Conservation (phyloP, 2,888 invertebrate species). For the Lycophotia porphyrea region DNA sequence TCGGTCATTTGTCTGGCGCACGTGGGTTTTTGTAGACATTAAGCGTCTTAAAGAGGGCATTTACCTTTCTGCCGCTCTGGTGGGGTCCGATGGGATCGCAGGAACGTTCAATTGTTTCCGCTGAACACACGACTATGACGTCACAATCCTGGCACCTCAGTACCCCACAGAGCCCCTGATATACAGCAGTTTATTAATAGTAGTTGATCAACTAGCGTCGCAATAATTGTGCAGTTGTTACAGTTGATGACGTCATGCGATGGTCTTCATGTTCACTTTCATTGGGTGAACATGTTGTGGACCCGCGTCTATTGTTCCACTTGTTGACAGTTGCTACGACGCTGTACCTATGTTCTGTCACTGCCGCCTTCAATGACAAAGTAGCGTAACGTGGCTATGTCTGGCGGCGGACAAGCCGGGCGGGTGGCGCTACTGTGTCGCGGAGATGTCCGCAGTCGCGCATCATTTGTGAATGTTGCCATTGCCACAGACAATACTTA, state of each 20-base stretch:
- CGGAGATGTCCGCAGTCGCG: not conserved
- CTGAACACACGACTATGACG: conserved; percentile 11
- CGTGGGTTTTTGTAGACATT: conserved; percentile 84
- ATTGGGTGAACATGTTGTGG: not conserved
- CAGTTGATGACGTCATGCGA: not conserved
- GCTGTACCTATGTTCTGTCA: not conserved
- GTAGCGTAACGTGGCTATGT: not conserved
- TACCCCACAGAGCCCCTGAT: not conserved
- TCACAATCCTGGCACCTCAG: not conserved
- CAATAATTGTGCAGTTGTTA: not conserved
- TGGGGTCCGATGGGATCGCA: conserved; percentile 6
- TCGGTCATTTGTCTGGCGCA: conserved; percentile 82
- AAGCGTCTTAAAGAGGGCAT: conserved; percentile 81
- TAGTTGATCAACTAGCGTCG: not conserved
- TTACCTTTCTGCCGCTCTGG: conserved; percentile 69
- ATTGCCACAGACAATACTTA: not conserved
- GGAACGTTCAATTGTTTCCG: conserved; percentile 29
- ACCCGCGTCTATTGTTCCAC: not conserved
- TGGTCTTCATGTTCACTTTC: not conserved
- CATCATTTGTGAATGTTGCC: not conserved
- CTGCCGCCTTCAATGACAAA: not conserved
- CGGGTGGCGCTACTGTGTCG: not conserved
- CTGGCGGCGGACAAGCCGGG: not conserved
- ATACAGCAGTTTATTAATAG: not conserved
- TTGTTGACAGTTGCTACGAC: not conserved